Conservation (phyloP, 2,113 vertebrate species). For the Prolemur simus region DNA sequence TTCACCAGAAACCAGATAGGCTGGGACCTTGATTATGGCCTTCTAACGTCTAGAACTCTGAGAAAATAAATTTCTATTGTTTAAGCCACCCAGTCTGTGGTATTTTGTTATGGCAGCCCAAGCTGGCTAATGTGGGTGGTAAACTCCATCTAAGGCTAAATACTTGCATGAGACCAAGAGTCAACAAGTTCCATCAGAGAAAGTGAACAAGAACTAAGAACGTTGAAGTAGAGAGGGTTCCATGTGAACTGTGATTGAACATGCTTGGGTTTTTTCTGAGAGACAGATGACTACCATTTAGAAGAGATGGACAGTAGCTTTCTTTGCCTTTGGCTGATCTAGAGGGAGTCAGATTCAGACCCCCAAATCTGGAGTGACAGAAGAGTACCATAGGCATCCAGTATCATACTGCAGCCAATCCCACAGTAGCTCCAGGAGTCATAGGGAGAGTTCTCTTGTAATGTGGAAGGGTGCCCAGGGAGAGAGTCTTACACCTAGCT, state of each 20-base stretch:
- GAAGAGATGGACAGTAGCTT: not conserved
- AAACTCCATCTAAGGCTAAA: not conserved
- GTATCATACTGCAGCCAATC: not conserved
- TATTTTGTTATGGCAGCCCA: not conserved
- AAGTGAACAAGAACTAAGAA: not conserved
- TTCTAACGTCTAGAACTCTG: not conserved
- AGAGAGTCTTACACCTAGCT: not conserved
- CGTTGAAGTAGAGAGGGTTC: not conserved
- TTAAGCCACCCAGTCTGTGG: not conserved
- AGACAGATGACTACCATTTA: not conserved
- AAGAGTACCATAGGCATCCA: not conserved
- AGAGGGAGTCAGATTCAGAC: not conserved
- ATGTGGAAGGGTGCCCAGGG: not conserved
- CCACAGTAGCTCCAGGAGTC: not conserved
- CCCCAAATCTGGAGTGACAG: not conserved
- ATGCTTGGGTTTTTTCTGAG: not conserved
- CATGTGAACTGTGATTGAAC: not conserved
- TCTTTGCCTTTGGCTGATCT: not conserved
- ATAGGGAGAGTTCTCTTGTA: not conserved
- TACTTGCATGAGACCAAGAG: not conserved
- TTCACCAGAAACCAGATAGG: not conserved
- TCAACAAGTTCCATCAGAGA: not conserved
- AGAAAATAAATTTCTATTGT: conserved; percentile 22
- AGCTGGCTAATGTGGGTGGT: not conserved
- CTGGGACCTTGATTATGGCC: not conserved